These are phyloP conservation scores for Macrosoma leucophasiata DNA, from an alignment of 2,888 invertebrate species.

Conservation along the genomic window DNA sequence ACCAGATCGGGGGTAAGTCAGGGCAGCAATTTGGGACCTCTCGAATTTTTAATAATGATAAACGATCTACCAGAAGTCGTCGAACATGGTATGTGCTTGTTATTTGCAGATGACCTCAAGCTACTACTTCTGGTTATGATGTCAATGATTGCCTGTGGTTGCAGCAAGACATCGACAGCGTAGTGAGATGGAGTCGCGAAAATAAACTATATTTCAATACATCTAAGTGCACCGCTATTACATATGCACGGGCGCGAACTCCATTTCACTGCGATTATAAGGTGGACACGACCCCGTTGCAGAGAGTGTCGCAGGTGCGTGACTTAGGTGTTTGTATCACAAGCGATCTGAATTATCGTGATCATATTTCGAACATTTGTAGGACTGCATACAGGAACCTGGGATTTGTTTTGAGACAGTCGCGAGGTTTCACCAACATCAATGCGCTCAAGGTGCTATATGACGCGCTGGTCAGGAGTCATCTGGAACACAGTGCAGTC, in stretches of 20 bases:
- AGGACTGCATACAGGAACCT: constrained; percentile 1
- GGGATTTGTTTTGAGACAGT: constrained; percentile 3
- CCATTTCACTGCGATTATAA: not conserved
- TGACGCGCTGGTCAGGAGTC: constrained; percentile 6
- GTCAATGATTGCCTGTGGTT: not conserved
- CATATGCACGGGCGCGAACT: not conserved
- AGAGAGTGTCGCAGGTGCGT: not conserved
- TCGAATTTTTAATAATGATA: constrained; percentile 3
- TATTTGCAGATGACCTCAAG: constrained; percentile 2
- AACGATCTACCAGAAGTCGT: not conserved
- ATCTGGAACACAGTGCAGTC: constrained; percentile 3
- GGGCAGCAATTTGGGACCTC: constrained; percentile 1
- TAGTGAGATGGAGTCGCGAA: not conserved
- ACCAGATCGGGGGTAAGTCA: constrained; percentile 1
- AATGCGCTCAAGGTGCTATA: not conserved
- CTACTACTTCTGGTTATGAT: too few relatives aligned
- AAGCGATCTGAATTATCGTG: not conserved
- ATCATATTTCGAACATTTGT: not conserved
- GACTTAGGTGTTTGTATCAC: not conserved
- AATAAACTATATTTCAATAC: not conserved
- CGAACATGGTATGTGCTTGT: not conserved
- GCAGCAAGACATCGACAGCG: not conserved
- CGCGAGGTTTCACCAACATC: not conserved
- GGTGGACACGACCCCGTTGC: not conserved
- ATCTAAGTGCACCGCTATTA: not conserved